Evolutionary conservation across 1,140 invertebrate genomes (phyloP), one percentile per base, ranked within the genome.

Genomic region (Papilio polyxenes): DNA sequence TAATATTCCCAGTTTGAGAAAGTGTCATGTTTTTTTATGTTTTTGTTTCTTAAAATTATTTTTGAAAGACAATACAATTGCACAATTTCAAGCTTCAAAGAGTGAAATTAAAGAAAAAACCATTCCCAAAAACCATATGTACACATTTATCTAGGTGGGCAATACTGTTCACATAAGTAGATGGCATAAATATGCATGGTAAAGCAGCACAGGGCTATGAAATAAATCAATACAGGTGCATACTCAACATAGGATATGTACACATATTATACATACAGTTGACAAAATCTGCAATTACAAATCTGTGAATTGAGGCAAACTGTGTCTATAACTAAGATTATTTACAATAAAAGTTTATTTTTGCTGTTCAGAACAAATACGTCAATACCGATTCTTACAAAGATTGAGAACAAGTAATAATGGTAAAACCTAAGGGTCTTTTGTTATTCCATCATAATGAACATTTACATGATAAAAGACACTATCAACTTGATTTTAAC

Each of bases 311-410:
- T 76, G n/a, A 15, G 15, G 40, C 75, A 44, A 5, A 76, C 44
- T 51, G 51, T 76, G 13, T 44, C 3, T 51, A 76, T 51, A 31
- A 76, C 15, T 6, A 51, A 2, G 8, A 23, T 51, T 76, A 51
- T 76, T 77, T 56, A 49, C 13, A 56, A 56, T 10, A 56, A 77
- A 77, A 56, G 51, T 56, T 77, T 23, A 49, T 62, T 82, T 83
- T 77, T 76, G 80, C 83, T 77, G 81, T 75, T 80, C 72, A 37
- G 76, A 82, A 75, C 44, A 80, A 84, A 82, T 80, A 83, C 51
- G 76, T 82, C 75, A 80, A 75, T 81, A 62, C 59, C n/a, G 13
- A 65, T 48, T 56, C 78, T 48, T 80, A 56, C 48, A 82, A 69
- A 80, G 40, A 80, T 80, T n/a, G 23, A 80, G 49, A 31, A 56